Evolutionary conservation across 2,113 vertebrate species (phyloP).

Genomic region (Cygnus atratus): DNA sequence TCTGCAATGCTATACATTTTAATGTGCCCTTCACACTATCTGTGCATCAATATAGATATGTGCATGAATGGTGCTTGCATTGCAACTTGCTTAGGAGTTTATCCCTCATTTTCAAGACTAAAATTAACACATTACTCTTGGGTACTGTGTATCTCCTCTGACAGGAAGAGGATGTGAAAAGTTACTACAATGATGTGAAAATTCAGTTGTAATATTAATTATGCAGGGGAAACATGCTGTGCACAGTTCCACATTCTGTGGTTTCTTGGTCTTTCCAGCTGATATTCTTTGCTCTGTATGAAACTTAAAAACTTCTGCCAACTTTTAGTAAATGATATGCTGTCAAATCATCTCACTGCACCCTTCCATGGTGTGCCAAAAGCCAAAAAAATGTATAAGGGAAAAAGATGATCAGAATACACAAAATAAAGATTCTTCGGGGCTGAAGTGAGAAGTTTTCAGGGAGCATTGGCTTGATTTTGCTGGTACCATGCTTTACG

Average conservation of each 20-base stretch:
- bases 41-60: not conserved
- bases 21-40: accelerated
- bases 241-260: not conserved
- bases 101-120: not conserved
- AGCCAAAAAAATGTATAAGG: not conserved
- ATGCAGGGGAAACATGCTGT: not conserved
- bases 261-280: not conserved
- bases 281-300: not conserved
- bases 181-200: not conserved
- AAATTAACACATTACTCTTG: not conserved
- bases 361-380: not conserved
- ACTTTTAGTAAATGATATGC: not conserved
- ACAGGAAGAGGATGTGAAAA: not conserved
- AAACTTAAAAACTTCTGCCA: not conserved
- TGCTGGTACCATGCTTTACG: not conserved
- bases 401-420: not conserved
- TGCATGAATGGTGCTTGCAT: accelerated
- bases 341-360: not conserved
- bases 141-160: not conserved
- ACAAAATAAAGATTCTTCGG: not conserved
- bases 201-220: not conserved
- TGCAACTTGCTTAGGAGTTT: not conserved
- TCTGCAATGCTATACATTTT: not conserved
- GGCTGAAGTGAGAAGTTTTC: not conserved
- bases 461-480: not conserved